phyloP scores from a whole-genome alignment of 2,797 vertebrate species.

The Tenualosa thibaudeaui region DNA sequence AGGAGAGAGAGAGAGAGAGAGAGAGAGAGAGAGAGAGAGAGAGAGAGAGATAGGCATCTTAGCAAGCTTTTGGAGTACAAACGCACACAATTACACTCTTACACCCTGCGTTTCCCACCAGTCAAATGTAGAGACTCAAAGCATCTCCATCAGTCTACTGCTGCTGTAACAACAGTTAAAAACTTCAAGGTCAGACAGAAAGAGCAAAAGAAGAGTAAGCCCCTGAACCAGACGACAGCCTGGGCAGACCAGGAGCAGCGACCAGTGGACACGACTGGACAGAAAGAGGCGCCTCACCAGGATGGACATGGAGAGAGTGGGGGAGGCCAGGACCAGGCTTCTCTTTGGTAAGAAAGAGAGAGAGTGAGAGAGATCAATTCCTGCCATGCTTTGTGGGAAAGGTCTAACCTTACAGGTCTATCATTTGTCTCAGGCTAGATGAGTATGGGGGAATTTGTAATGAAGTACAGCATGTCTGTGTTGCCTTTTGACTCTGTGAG shows the following conservation, averaged over 20 bases:
- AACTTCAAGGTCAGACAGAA: background rate
- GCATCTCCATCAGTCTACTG: background rate
- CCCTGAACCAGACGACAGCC: background rate
- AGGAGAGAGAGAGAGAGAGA: constrained; percentile 8
- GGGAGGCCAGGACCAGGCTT: constrained; percentile 18
- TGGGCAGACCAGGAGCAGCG: background rate
- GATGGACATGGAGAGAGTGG: constrained; percentile 25
- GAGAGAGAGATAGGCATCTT: constrained; percentile 2
- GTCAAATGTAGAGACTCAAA: background rate
- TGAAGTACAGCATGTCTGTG: background rate
- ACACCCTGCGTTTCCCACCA: constrained; percentile 12
- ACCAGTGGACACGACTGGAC: background rate
- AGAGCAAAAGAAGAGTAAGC: background rate
- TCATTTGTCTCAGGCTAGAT: background rate
- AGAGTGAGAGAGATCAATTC: background rate
- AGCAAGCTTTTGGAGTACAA: background rate
- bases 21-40: constrained; percentile 3
- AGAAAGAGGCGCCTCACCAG: background rate
- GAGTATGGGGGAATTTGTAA: background rate
- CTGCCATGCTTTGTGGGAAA: background rate
- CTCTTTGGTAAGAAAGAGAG: constrained; percentile 37
- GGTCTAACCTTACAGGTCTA: background rate
- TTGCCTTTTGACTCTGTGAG: background rate
- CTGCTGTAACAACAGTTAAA: background rate
- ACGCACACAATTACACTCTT: background rate